Conservation (phyloP, 2,113 vertebrate species). For the Lamprotornis superbus region DNA sequence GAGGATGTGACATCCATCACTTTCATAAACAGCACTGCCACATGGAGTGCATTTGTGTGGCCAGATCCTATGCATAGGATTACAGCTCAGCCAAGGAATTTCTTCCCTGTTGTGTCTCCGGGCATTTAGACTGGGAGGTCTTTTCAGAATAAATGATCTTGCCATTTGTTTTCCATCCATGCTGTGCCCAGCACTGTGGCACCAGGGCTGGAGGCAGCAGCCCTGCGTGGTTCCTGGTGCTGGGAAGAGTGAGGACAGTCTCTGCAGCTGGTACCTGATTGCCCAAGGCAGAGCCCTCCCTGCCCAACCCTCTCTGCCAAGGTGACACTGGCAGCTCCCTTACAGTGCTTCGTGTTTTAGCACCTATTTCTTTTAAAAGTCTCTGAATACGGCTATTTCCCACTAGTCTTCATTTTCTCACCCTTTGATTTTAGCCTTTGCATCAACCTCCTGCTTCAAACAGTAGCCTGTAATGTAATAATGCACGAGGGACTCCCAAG, state of each 20-base stretch:
- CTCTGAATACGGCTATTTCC: background rate
- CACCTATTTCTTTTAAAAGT: background rate
- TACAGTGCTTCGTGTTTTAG: rapidly evolving
- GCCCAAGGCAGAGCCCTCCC: background rate
- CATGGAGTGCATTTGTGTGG: conserved; percentile 30
- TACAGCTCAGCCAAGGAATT: conserved; percentile 41
- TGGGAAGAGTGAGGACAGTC: background rate
- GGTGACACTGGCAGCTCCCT: background rate
- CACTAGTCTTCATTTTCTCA: background rate
- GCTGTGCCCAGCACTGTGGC: background rate
- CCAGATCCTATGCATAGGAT: background rate
- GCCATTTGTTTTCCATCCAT: conserved; percentile 10
- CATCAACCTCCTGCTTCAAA: background rate
- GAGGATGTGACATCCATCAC: conserved; percentile 31
- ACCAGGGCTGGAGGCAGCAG: background rate
- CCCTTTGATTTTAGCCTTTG: background rate
- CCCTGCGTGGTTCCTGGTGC: background rate
- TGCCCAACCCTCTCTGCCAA: background rate
- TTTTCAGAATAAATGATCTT: conserved; percentile 13
- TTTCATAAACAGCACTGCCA: background rate
- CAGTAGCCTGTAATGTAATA: background rate
- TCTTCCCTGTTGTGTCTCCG: background rate
- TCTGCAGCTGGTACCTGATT: background rate
- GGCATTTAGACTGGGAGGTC: conserved; percentile 43
- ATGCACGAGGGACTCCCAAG: background rate